These are phyloP conservation scores for Amphiprion percula DNA, from an alignment of 2,113 vertebrate genomes.

Conservation along the genomic window DNA sequence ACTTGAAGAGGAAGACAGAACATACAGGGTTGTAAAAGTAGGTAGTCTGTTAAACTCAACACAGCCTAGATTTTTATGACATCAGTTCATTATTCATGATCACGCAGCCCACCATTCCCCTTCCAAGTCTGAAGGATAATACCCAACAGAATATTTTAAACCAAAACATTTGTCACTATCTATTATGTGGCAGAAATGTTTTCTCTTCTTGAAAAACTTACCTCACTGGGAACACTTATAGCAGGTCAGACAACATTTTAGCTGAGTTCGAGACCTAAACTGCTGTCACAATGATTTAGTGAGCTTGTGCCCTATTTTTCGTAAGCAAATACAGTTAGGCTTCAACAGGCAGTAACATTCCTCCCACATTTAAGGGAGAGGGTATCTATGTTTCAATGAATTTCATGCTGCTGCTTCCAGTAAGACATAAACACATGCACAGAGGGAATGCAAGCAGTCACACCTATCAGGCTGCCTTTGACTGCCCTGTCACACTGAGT, in stretches of 20 bases:
- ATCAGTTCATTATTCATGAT: neutral
- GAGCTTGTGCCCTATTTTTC: neutral
- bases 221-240: neutral
- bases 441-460: neutral
- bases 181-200: neutral
- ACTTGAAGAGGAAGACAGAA: neutral
- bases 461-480: neutral
- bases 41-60: too few relatives aligned
- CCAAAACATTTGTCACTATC: constrained; percentile 7
- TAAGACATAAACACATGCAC: neutral
- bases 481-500: neutral
- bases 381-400: neutral
- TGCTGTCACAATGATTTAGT: constrained; percentile 2
- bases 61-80: too few relatives aligned
- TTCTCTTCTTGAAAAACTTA: constrained; percentile 3
- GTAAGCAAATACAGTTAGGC: neutral
- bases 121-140: neutral
- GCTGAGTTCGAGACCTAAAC: constrained; percentile 3
- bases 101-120: neutral
- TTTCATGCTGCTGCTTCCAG: neutral
- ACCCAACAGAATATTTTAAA: neutral
- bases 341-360: constrained; percentile 1
- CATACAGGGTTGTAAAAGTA: neutral
- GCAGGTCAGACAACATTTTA: neutral
- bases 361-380: neutral